phyloP scores from a whole-genome alignment of 1,140 invertebrate species.

The Centruroides vittatus region DNA sequence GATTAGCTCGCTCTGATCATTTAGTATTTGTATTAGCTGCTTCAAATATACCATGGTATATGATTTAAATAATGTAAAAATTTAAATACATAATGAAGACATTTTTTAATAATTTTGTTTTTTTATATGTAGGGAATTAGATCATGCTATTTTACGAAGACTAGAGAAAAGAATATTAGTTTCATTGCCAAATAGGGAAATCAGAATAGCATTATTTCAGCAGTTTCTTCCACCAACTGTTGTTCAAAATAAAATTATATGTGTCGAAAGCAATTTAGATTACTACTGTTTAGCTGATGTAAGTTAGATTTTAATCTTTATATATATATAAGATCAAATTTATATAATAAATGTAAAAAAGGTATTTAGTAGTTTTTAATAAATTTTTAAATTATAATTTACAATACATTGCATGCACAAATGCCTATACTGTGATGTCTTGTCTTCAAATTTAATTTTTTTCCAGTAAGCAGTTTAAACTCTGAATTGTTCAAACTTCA shows the following conservation, averaged over 20 bases:
- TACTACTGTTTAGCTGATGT: constrained; percentile 40
- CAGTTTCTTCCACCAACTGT: constrained; percentile 33
- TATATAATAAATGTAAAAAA: too few relatives aligned
- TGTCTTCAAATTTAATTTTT: too few relatives aligned
- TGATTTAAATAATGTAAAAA: neutral
- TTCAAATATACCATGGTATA: constrained; percentile 78
- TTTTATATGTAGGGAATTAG: constrained; percentile 45
- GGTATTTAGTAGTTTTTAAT: too few relatives aligned
- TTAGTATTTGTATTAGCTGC: constrained; percentile 71
- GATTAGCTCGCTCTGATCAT: constrained; percentile 39
- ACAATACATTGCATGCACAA: too few relatives aligned
- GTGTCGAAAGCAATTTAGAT: constrained; percentile 35
- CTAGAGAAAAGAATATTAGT: constrained; percentile 79
- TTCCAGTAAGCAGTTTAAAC: too few relatives aligned
- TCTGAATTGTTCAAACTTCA: too few relatives aligned
- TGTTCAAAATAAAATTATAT: constrained; percentile 23
- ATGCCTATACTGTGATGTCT: too few relatives aligned
- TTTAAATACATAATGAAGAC: constrained; percentile 1
- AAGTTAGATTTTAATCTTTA: too few relatives aligned
- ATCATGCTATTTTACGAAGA: constrained; percentile 67
- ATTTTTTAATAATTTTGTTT: neutral
- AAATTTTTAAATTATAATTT: too few relatives aligned
- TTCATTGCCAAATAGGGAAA: constrained; percentile 49
- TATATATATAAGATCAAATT: too few relatives aligned
- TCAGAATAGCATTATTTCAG: constrained; percentile 49